Conservation (phyloP, 2,113 vertebrate species). For the Pholis gunnellus region DNA sequence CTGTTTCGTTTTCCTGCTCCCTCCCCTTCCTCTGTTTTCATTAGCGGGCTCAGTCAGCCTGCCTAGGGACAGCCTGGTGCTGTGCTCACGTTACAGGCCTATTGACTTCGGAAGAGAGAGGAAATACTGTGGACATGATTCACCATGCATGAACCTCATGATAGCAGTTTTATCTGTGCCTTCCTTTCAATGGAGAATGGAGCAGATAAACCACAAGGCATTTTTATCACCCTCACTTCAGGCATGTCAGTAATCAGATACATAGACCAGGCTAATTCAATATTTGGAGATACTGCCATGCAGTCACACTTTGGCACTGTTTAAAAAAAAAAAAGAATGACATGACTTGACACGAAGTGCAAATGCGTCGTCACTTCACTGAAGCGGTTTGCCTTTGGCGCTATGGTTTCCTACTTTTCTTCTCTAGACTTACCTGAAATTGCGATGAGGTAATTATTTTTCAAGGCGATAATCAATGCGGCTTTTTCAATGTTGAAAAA, state of each 20-base stretch:
- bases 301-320: constrained; percentile 47
- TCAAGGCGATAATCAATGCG: constrained; percentile 49
- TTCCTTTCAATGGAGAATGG: constrained; percentile 72
- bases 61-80: constrained; percentile 74
- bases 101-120: constrained; percentile 79
- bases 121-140: constrained; percentile 81
- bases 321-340: constrained; percentile 51
- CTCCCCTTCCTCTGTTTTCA: constrained; percentile 79
- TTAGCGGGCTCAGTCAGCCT: constrained; percentile 75
- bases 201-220: constrained; percentile 71
- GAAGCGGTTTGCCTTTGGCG: constrained; percentile 26
- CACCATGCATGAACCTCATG: constrained; percentile 81
- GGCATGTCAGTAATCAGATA: constrained; percentile 78
- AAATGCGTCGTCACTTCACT: constrained; percentile 32
- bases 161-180: constrained; percentile 77
- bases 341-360: constrained; percentile 59
- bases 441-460: constrained; percentile 51
- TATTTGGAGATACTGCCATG: constrained; percentile 76
- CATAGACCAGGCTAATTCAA: constrained; percentile 78
- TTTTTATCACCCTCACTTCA: constrained; percentile 79
- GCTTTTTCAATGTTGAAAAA: constrained; percentile 56
- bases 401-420: constrained; percentile 1
- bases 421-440: constrained; percentile 30
- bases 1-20: constrained; percentile 44
- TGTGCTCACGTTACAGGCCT: constrained; percentile 82